Conservation (phyloP, 2,113 vertebrate species). For the Oophaga pumilio region DNA sequence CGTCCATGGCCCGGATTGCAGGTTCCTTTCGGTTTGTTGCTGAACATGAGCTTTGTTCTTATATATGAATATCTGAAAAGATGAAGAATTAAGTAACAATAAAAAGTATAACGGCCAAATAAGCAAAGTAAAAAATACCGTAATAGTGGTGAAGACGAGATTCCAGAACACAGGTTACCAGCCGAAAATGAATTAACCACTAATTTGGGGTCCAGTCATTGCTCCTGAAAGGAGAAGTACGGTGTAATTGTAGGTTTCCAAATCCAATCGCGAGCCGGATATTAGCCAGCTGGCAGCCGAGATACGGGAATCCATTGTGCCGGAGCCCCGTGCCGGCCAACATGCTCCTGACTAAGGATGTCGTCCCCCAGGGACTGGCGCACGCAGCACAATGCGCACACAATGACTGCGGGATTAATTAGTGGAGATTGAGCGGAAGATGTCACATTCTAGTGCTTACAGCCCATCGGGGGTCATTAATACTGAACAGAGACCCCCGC, state of each 20-base stretch:
- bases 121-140: too few relatives aligned
- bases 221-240: constrained; percentile 16
- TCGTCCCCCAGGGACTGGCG: not conserved
- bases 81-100: too few relatives aligned
- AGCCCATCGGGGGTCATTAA: not conserved
- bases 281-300: constrained; percentile 17
- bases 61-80: too few relatives aligned
- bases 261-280: constrained; percentile 4
- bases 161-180: too few relatives aligned
- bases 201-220: constrained; percentile 35
- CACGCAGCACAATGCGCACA: not conserved
- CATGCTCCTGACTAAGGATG: not conserved
- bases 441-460: not conserved
- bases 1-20: too few relatives aligned
- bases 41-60: too few relatives aligned
- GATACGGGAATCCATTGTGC: not conserved
- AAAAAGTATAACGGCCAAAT: too few relatives aligned
- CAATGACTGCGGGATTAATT: not conserved
- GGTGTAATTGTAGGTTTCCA: constrained; percentile 25
- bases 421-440: not conserved
- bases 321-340: not conserved
- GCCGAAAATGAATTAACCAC: not conserved
- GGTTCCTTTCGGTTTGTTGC: too few relatives aligned
- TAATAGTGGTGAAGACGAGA: too few relatives aligned
- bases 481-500: not conserved